Conservation (phyloP, 1,140 invertebrate genomes). For the Ptiloglossa arizonensis region DNA sequence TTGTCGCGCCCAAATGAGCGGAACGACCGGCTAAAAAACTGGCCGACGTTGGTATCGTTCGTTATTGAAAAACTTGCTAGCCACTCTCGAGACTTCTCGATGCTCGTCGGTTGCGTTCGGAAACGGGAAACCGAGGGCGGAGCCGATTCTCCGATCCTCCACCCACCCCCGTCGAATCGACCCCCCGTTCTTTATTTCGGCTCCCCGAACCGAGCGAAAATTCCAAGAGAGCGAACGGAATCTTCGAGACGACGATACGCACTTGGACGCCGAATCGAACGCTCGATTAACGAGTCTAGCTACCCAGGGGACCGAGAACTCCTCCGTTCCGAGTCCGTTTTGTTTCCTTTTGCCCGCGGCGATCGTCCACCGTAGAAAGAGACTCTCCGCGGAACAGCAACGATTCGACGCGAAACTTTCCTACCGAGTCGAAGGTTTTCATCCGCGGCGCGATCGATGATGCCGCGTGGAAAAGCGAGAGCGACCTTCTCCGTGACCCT, state of each 20-base stretch:
- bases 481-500: too few relatives aligned
- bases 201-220: slow-evolving; percentile 9
- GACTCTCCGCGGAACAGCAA: slow-evolving; percentile 23
- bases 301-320: too few relatives aligned
- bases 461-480: too few relatives aligned
- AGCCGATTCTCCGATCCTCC: too few relatives aligned
- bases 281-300: slow-evolving; percentile 53
- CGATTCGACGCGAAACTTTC: slow-evolving; percentile 35
- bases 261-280: slow-evolving; percentile 9
- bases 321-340: too few relatives aligned
- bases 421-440: slow-evolving; percentile 42
- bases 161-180: too few relatives aligned
- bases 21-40: neutral
- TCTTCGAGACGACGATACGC: neutral
- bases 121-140: neutral
- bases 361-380: too few relatives aligned
- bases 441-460: slow-evolving; percentile 41
- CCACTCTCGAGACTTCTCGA: slow-evolving; percentile 4
- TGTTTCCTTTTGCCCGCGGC: slow-evolving; percentile 7
- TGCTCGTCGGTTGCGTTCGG: neutral
- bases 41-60: neutral
- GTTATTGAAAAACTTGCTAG: neutral
- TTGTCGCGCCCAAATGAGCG: neutral
- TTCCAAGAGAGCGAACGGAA: slow-evolving; percentile 5
- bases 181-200: slow-evolving; percentile 25